These are phyloP conservation scores for Philereme transversata DNA, from an alignment of 2,888 invertebrate species.

Conservation along the genomic window DNA sequence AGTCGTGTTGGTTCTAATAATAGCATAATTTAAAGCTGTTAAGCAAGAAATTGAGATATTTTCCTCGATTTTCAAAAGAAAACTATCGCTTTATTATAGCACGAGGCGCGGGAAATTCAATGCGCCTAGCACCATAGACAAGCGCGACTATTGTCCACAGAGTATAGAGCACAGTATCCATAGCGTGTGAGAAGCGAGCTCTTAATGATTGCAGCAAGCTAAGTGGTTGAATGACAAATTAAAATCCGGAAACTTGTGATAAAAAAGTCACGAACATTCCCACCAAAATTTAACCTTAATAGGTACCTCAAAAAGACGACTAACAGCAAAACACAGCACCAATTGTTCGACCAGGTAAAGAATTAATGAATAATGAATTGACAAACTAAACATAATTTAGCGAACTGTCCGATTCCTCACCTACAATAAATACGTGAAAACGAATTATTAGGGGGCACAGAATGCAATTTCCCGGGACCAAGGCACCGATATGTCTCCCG, in stretches of 20 bases:
- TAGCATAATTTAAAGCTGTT: too few relatives aligned
- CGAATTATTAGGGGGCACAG: slow-evolving; percentile 52
- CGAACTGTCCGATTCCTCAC: slow-evolving; percentile 22
- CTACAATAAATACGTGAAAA: slow-evolving; percentile 45
- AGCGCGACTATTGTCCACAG: slow-evolving; percentile 47
- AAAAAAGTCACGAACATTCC: not conserved
- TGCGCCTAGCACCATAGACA: slow-evolving; percentile 49
- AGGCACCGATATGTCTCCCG: slow-evolving; percentile 57
- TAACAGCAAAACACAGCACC: too few relatives aligned
- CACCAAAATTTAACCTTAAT: too few relatives aligned
- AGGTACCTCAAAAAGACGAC: too few relatives aligned
- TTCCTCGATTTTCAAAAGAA: slow-evolving; percentile 18
- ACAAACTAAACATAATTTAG: slow-evolving; percentile 5
- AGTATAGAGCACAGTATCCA: slow-evolving; percentile 35
- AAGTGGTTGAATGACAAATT: slow-evolving; percentile 68
- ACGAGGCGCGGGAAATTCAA: slow-evolving; percentile 50
- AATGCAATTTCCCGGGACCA: slow-evolving; percentile 59
- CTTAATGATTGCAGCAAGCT: slow-evolving; percentile 58
- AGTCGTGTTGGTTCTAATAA: too few relatives aligned
- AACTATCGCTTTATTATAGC: slow-evolving; percentile 32
- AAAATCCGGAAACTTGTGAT: slow-evolving; percentile 46
- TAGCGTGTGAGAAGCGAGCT: slow-evolving; percentile 40
- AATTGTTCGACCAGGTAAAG: too few relatives aligned
- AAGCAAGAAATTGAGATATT: not conserved
- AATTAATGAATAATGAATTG: too few relatives aligned